Evolutionary conservation across 2,797 vertebrate species (phyloP).

Genomic region (Mormyrus proboscirostris): DNA sequence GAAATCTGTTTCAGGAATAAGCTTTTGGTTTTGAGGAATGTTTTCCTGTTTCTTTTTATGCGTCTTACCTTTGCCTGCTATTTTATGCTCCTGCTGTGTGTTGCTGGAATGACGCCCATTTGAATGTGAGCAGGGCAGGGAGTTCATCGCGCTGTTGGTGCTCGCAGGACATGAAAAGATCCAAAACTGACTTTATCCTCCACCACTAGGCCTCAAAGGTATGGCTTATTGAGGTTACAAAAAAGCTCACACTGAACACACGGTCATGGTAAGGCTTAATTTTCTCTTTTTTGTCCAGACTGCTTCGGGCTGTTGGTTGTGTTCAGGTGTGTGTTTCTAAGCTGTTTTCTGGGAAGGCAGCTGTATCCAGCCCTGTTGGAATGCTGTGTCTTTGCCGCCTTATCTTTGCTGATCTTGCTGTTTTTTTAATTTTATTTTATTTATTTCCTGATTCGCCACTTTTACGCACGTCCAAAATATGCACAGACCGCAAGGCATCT

Average conservation of each 20-base stretch:
- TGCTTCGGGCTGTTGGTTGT: not conserved
- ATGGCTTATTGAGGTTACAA: not conserved
- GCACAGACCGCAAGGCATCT: not conserved
- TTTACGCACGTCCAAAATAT: not conserved
- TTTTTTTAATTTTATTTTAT: not conserved
- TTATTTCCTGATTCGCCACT: not conserved
- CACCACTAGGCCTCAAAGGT: not conserved
- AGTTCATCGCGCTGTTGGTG: not conserved
- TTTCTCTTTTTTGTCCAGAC: not conserved
- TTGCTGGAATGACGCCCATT: not conserved
- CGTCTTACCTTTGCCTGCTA: not conserved
- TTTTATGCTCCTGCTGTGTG: not conserved
- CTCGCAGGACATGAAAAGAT: not conserved
- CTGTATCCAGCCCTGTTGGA: not conserved
- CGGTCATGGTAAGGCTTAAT: not conserved
- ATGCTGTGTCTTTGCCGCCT: not conserved
- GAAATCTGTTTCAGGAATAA: slow-evolving; percentile 9
- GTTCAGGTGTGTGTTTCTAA: not conserved
- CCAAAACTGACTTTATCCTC: not conserved
- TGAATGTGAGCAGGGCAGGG: not conserved
- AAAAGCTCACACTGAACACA: not conserved
- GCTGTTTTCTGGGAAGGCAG: not conserved
- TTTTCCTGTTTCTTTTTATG: slow-evolving; percentile 1
- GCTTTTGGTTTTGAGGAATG: not conserved
- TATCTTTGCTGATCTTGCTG: not conserved